phyloP scores from a whole-genome alignment of 1,140 invertebrate species.

The Drosophila equinoxialis region DNA sequence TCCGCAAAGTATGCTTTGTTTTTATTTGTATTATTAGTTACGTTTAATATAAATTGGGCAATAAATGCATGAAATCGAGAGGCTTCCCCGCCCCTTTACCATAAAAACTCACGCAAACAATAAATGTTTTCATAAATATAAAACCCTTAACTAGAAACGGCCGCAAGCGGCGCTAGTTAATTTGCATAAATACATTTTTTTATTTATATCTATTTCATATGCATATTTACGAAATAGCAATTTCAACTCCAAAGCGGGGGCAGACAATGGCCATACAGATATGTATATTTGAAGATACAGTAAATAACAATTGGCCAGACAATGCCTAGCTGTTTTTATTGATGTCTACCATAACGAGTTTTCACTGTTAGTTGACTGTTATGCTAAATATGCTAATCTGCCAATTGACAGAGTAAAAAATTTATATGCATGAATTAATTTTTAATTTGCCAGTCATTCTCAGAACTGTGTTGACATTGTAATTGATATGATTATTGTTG shows the following conservation, averaged over 20 bases:
- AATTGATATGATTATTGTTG: constrained; percentile 43
- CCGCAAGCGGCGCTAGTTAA: constrained; percentile 55
- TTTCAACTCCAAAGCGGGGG: constrained; percentile 31
- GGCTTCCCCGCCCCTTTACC: constrained; percentile 21
- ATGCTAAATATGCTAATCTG: constrained; percentile 33
- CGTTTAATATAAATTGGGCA: constrained; percentile 24
- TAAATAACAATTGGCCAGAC: constrained; percentile 9
- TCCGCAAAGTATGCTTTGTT: constrained; percentile 30
- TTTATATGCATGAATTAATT: constrained; percentile 51
- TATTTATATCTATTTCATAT: constrained; percentile 28
- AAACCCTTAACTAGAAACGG: constrained; percentile 43
- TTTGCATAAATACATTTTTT: constrained; percentile 69
- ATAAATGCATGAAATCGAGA: constrained; percentile 35
- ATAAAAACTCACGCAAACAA: constrained; percentile 9
- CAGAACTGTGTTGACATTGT: constrained; percentile 45
- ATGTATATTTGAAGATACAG: not conserved
- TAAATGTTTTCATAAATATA: constrained; percentile 59
- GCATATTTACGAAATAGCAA: constrained; percentile 48
- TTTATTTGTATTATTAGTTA: not conserved
- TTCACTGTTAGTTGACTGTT: constrained; percentile 31
- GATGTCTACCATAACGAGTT: constrained; percentile 24
- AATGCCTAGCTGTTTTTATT: constrained; percentile 6
- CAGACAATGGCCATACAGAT: constrained; percentile 15
- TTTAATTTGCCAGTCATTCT: constrained; percentile 56
- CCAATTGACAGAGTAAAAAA: constrained; percentile 47